Evolutionary conservation across 2,113 vertebrate species (phyloP).

Genomic region (Sceloporus undulatus): DNA sequence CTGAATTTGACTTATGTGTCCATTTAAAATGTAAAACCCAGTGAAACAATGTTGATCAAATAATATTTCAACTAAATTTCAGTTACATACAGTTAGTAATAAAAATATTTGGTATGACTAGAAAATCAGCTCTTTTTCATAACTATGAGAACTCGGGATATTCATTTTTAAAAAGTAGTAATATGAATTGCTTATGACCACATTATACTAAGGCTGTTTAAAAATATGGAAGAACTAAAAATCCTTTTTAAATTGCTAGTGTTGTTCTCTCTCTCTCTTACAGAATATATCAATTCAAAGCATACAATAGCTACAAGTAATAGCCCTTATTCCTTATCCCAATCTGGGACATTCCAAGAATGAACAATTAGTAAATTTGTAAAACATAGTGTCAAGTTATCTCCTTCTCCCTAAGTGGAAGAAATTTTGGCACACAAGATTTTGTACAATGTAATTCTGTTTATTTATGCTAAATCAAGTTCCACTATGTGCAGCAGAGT

Average conservation of each 20-base stretch:
- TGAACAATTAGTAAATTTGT: background rate
- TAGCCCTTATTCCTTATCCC: background rate
- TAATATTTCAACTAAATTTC: background rate
- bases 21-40: background rate
- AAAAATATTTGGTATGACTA: background rate
- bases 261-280: background rate
- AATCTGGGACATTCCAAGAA: background rate
- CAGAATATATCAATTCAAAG: background rate
- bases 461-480: background rate
- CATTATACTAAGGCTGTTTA: background rate
- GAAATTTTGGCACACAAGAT: conserved; percentile 8
- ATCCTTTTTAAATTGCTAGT: background rate
- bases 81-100: background rate
- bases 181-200: background rate
- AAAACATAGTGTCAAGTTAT: background rate
- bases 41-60: background rate
- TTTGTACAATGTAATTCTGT: background rate
- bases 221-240: background rate
- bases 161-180: background rate
- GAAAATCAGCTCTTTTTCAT: background rate
- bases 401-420: conserved; percentile 1
- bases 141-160: background rate
- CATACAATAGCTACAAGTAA: background rate
- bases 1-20: background rate
- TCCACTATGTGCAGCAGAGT: background rate